Evolutionary conservation across 2,888 invertebrate species (phyloP), one percentile per base, ranked within the genome.

Genomic region (Loripinus fragilis): DNA sequence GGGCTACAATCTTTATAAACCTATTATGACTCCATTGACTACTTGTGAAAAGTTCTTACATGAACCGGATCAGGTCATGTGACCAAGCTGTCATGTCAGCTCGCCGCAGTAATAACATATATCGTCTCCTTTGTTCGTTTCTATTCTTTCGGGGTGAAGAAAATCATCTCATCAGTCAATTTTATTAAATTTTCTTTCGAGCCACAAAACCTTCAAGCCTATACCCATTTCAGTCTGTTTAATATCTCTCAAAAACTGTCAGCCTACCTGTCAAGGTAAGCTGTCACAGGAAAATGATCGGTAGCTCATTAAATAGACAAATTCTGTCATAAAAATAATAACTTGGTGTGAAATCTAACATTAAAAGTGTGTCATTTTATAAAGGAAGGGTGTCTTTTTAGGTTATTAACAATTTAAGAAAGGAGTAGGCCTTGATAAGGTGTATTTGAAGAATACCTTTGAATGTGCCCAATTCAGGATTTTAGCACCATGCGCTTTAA

Each of bases 21-120:
- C 81, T 80, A 84, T 84, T 84, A 81, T 71, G 50, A 74, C 55
- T 42, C 73, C 84, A 77, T 78, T 81, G 74, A 71, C 65, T 66
- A 55, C 66, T 74, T 66, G 75, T 77, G 77, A 80, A 81, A 78
- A 81, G 75, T 78, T 79, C 69, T 74, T 72, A 64, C 48, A 52
- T 71, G 52, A 72, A 73, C 66, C 72, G 45, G 30, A 41, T 23
- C 35, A 60, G 42, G 77, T 72, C 68, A 35, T 33, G 72, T 75
- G 60, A 69, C 70, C 17, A 33, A 60, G 33, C 60, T 60, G 60
- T 60, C 60, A 60, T 28, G 60, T 30, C 28, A 23, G 60, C 60
- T 30, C 33, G 17, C 60, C 33, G 60, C 3, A 33, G 17, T 28
- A 33, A 28, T 60, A 60, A 60, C 33, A 33, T 60, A 60, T 60